Conservation (phyloP, 2,113 vertebrate species). For the Rana temporaria region DNA sequence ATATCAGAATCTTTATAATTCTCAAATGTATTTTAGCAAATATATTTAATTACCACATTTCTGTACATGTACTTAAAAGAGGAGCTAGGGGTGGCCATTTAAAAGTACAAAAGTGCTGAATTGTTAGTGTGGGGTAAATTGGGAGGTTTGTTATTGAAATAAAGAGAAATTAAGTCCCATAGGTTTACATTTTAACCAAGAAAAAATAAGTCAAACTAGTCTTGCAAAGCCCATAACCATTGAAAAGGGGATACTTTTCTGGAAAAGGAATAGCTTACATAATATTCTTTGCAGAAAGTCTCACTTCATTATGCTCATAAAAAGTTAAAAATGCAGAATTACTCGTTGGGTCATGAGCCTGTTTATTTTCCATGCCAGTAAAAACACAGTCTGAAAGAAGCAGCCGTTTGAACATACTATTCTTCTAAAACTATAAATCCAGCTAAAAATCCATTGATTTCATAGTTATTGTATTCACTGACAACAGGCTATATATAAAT, state of each 20-base stretch:
- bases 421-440: slow-evolving; percentile 19
- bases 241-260: slow-evolving; percentile 61
- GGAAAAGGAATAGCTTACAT: slow-evolving; percentile 64
- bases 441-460: slow-evolving; percentile 16
- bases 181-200: slow-evolving; percentile 26
- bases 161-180: neutral
- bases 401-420: slow-evolving; percentile 32
- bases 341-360: slow-evolving; percentile 62
- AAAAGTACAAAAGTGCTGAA: neutral
- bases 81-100: neutral
- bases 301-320: slow-evolving; percentile 70
- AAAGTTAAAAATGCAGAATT: slow-evolving; percentile 66
- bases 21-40: slow-evolving; percentile 6
- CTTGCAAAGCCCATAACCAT: slow-evolving; percentile 55
- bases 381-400: slow-evolving; percentile 45
- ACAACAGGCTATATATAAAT: neutral
- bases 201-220: slow-evolving; percentile 29
- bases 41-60: neutral
- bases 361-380: slow-evolving; percentile 65
- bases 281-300: slow-evolving; percentile 68
- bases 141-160: slow-evolving; percentile 28
- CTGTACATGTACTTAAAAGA: neutral
- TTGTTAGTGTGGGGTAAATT: slow-evolving; percentile 10
- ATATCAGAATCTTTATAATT: neutral
- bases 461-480: neutral